Evolutionary conservation across 2,113 vertebrate species (phyloP).

Genomic region (Ptilonorhynchus violaceus): DNA sequence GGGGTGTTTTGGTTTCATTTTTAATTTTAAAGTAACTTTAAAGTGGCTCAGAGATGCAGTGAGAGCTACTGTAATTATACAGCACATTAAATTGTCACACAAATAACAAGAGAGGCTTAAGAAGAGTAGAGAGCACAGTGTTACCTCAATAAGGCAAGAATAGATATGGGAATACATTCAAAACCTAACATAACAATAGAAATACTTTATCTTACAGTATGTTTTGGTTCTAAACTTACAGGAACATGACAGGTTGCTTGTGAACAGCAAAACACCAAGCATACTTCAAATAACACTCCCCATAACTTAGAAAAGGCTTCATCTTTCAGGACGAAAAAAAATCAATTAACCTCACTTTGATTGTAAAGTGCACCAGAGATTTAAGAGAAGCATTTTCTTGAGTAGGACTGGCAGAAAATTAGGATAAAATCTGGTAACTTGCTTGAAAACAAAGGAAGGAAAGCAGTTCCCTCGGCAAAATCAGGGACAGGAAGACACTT

Average conservation of each 20-base stretch:
- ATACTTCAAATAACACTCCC: background rate
- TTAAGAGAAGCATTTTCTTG: background rate
- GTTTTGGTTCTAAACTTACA: background rate
- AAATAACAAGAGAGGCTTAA: background rate
- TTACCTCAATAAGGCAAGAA: background rate
- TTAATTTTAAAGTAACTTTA: background rate
- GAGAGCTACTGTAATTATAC: background rate
- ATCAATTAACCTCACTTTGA: background rate
- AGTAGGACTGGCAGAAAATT: background rate
- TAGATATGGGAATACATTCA: background rate
- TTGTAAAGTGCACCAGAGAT: background rate
- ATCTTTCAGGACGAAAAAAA: background rate
- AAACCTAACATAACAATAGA: background rate
- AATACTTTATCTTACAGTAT: background rate
- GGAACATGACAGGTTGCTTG: background rate
- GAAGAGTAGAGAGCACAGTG: background rate
- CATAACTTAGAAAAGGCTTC: background rate
- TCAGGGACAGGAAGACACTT: background rate
- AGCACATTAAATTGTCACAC: background rate
- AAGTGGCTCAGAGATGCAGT: background rate
- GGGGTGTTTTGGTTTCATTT: fast-evolving
- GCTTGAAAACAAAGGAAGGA: background rate
- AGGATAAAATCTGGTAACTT: background rate
- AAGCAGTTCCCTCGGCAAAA: background rate
- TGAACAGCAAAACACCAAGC: background rate